Conservation (phyloP, 2,797 vertebrate species). For the Brachymystax lenok region DNA sequence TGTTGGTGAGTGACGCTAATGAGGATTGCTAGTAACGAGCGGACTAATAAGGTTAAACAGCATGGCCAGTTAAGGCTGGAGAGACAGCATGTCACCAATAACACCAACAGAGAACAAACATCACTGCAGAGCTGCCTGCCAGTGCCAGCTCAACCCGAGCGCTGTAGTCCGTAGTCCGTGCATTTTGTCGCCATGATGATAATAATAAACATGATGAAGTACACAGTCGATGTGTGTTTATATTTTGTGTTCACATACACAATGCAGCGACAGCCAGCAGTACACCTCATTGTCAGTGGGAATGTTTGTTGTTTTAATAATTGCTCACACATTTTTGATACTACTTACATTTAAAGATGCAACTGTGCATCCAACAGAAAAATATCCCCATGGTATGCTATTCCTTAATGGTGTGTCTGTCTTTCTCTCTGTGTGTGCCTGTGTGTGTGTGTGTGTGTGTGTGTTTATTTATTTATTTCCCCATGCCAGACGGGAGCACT, state of each 20-base stretch:
- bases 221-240: no score
- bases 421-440: neutral
- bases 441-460: neutral
- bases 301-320: neutral
- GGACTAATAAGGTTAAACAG: slow-evolving; percentile 37
- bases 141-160: neutral
- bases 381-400: no score
- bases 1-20: slow-evolving; percentile 40
- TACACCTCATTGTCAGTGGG: neutral
- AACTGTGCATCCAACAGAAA: no score
- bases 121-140: neutral
- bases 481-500: slow-evolving; percentile 87
- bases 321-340: neutral
- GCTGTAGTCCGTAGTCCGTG: no score
- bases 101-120: slow-evolving; percentile 24
- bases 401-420: neutral
- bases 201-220: no score
- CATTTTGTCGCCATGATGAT: no score
- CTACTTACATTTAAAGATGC: neutral
- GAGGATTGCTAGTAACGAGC: slow-evolving; percentile 41
- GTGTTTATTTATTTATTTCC: slow-evolving; percentile 73
- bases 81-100: slow-evolving; percentile 31
- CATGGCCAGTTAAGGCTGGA: slow-evolving; percentile 25
- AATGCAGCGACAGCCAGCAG: neutral
- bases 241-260: no score